A percentile compares a stretch with the other conserved stretches of the same genome.
These are phyloP conservation scores for Anagrus nilaparvatae DNA, from an alignment of 1,140 invertebrate species.

Conservation along the genomic window DNA sequence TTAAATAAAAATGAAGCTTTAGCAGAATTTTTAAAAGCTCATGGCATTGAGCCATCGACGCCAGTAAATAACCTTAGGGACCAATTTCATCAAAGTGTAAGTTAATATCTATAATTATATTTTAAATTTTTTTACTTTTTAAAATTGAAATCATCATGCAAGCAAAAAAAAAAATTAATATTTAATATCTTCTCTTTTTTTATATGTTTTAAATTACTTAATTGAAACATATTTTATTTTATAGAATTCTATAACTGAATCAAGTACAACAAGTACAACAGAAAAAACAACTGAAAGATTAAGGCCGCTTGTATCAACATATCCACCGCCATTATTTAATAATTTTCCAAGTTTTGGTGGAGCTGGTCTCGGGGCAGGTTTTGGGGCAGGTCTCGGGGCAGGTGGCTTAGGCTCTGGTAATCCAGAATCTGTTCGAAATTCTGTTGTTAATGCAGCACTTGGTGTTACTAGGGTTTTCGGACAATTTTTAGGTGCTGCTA, in stretches of 20 bases:
- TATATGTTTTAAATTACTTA: too few relatives aligned
- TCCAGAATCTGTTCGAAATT: constrained; percentile 41
- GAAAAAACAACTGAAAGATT: constrained; percentile 17
- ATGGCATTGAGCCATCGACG: constrained; percentile 55
- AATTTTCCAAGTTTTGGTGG: constrained; percentile 22
- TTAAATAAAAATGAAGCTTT: constrained; percentile 53
- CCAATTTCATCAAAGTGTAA: constrained; percentile 49
- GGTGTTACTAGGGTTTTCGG: constrained; percentile 62
- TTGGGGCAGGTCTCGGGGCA: not conserved
- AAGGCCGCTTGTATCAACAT: constrained; percentile 28
- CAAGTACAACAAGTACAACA: constrained; percentile 12
- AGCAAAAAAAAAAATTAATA: not conserved
- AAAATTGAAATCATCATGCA: not conserved
- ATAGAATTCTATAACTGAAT: too few relatives aligned
- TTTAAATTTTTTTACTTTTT: not conserved
- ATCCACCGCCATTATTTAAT: constrained; percentile 36
- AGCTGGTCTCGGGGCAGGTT: constrained; percentile 2
- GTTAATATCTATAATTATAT: constrained; percentile 21
- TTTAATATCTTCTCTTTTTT: too few relatives aligned
- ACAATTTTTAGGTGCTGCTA: constrained; percentile 60
- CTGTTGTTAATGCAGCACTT: constrained; percentile 57
- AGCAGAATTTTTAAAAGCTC: constrained; percentile 53
- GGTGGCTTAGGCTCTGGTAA: constrained; percentile 4
- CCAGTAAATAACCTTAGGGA: constrained; percentile 42
- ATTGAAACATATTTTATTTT: too few relatives aligned